Conservation (phyloP, 2,888 invertebrate genomes). For the Spodoptera picta region DNA sequence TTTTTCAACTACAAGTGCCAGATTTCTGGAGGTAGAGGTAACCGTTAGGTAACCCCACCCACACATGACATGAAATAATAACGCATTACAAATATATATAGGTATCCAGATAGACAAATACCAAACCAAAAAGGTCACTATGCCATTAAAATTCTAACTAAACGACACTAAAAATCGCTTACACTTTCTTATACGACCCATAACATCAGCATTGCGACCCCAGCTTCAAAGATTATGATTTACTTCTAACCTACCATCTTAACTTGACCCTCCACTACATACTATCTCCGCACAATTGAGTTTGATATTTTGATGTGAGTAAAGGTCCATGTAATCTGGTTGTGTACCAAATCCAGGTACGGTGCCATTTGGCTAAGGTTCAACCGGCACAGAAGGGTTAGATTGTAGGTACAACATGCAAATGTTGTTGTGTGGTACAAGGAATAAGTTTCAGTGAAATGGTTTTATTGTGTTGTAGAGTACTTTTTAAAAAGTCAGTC, state of each 20-base stretch:
- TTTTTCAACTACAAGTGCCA: no score
- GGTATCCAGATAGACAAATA: slow-evolving; percentile 5
- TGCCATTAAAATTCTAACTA: slow-evolving; percentile 53
- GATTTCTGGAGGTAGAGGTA: no score
- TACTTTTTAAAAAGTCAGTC: no score
- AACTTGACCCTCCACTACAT: slow-evolving; percentile 30
- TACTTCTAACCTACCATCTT: slow-evolving; percentile 53
- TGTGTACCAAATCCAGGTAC: slow-evolving; percentile 67
- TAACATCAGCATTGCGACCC: slow-evolving; percentile 62
- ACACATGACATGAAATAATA: no score
- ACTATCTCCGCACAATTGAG: slow-evolving; percentile 9
- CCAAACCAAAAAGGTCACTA: slow-evolving; percentile 17
- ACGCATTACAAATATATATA: no score
- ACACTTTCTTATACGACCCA: slow-evolving; percentile 58
- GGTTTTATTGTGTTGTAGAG: no score
- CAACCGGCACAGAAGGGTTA: slow-evolving; percentile 62
- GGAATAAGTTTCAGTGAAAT: neutral
- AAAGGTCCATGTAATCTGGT: slow-evolving; percentile 59
- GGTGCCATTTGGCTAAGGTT: slow-evolving; percentile 76
- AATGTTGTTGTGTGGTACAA: slow-evolving; percentile 46
- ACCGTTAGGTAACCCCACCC: no score
- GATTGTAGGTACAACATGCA: slow-evolving; percentile 54
- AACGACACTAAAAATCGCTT: slow-evolving; percentile 67
- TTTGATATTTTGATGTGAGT: slow-evolving; percentile 14
- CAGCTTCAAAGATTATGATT: slow-evolving; percentile 66